A percentile compares a stretch with the other conserved stretches of the same genome.
These are phyloP conservation scores for Esperia sulphurella DNA, from an alignment of 2,888 invertebrate genomes.

Conservation along the genomic window DNA sequence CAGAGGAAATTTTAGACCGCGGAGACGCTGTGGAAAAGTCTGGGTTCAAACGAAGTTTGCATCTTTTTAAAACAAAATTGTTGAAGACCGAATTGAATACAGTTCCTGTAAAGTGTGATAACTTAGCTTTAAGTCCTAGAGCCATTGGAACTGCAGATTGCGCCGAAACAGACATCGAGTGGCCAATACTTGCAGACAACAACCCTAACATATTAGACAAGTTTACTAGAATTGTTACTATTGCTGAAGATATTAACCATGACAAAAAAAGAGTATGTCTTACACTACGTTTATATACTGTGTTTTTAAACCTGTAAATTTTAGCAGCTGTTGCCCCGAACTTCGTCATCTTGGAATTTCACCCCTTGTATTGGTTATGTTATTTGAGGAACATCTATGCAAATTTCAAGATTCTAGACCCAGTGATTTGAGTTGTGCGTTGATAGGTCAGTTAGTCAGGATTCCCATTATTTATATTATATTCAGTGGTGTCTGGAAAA, in stretches of 20 bases:
- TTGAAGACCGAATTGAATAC: conserved; percentile 39
- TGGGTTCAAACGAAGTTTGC: conserved; percentile 51
- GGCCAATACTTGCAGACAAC: conserved; percentile 74
- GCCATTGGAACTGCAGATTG: conserved; percentile 69
- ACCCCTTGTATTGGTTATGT: too few relatives aligned
- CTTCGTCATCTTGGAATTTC: too few relatives aligned
- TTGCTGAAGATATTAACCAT: conserved; percentile 37
- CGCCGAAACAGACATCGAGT: conserved; percentile 72
- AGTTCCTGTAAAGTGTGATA: conserved; percentile 44
- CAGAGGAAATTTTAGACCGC: conserved; percentile 31
- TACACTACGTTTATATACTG: not conserved
- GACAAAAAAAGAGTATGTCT: conserved; percentile 47
- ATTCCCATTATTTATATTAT: too few relatives aligned
- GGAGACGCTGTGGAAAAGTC: conserved; percentile 44
- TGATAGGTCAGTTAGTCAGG: too few relatives aligned
- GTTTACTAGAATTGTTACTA: conserved; percentile 66
- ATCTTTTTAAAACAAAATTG: conserved; percentile 55
- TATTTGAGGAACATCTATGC: too few relatives aligned
- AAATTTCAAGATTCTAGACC: too few relatives aligned
- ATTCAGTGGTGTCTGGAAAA: too few relatives aligned
- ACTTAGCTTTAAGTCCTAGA: conserved; percentile 75
- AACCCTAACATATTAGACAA: conserved; percentile 69
- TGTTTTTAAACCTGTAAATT: too few relatives aligned
- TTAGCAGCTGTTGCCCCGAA: too few relatives aligned
- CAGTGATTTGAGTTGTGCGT: too few relatives aligned